These are phyloP conservation scores for Scelioninae gen. 2 DNA, from an alignment of 2,888 invertebrate genomes.

Conservation along the genomic window DNA sequence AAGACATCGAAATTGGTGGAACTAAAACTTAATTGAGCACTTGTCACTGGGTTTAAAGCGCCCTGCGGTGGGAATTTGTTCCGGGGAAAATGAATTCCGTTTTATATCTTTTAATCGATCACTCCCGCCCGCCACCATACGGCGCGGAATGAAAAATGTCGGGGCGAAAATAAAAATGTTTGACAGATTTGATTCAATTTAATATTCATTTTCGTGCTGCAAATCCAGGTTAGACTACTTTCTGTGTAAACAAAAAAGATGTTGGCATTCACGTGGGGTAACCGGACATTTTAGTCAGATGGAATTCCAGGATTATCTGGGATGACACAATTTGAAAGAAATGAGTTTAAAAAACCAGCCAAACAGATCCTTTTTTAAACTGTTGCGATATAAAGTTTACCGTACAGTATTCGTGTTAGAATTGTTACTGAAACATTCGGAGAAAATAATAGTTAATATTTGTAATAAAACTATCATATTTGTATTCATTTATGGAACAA, in stretches of 20 bases:
- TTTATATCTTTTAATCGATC: slow-evolving; percentile 32
- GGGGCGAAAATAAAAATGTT: neutral
- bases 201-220: slow-evolving; percentile 11
- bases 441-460: too few relatives aligned
- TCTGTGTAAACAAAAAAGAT: neutral
- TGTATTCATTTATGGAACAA: too few relatives aligned
- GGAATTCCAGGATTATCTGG: neutral
- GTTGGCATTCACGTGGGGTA: neutral
- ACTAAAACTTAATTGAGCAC: slow-evolving; percentile 29
- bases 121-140: too few relatives aligned
- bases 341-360: too few relatives aligned
- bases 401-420: too few relatives aligned
- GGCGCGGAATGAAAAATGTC: slow-evolving; percentile 1
- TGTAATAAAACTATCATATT: too few relatives aligned
- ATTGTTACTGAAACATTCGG: too few relatives aligned
- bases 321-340: neutral
- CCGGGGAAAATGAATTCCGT: slow-evolving; percentile 18
- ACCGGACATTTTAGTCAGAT: neutral
- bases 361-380: too few relatives aligned
- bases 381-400: too few relatives aligned
- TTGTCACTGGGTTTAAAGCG: slow-evolving; percentile 9
- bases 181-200: slow-evolving; percentile 19
- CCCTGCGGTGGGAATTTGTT: slow-evolving; percentile 2
- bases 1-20: slow-evolving; percentile 4
- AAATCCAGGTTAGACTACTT: neutral